These are phyloP conservation scores for Scomberomorus guttatus DNA, from an alignment of 2,797 vertebrate genomes.

Conservation along the genomic window DNA sequence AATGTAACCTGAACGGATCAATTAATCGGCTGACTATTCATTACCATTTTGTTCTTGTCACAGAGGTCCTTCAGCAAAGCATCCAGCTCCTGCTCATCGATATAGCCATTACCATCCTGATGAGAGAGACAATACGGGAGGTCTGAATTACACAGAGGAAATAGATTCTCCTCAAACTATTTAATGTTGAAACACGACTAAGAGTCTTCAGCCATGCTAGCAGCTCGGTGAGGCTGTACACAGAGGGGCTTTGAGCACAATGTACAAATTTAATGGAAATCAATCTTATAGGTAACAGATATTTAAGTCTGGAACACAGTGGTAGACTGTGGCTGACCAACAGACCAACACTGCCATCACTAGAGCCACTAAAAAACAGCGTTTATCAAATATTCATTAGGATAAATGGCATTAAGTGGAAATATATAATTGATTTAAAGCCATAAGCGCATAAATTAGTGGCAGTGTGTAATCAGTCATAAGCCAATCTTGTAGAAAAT, in stretches of 20 bases:
- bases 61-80: constrained; percentile 95
- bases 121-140: constrained; percentile 23
- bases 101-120: constrained; percentile 95
- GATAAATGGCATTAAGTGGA: neutral
- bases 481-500: neutral
- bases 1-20: constrained; percentile 57
- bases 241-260: neutral
- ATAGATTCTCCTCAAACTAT: neutral
- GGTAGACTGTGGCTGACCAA: too few species aligned
- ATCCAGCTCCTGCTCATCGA: constrained; percentile 96
- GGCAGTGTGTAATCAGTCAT: neutral
- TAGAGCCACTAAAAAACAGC: constrained; percentile 1
- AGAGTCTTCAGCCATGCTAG: neutral
- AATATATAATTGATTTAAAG: neutral
- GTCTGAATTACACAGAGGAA: constrained; percentile 14
- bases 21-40: constrained; percentile 68
- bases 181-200: neutral
- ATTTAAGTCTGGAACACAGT: neutral
- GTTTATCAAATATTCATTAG: neutral
- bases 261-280: neutral
- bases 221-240: neutral
- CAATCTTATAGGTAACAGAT: neutral
- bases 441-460: neutral
- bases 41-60: constrained; percentile 97
- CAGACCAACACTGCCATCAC: neutral